Percentiles rank a stretch among this genome's conserved stretches.
phyloP scores from a whole-genome alignment of 1,140 invertebrate genomes.

The Danaus plexippus region DNA sequence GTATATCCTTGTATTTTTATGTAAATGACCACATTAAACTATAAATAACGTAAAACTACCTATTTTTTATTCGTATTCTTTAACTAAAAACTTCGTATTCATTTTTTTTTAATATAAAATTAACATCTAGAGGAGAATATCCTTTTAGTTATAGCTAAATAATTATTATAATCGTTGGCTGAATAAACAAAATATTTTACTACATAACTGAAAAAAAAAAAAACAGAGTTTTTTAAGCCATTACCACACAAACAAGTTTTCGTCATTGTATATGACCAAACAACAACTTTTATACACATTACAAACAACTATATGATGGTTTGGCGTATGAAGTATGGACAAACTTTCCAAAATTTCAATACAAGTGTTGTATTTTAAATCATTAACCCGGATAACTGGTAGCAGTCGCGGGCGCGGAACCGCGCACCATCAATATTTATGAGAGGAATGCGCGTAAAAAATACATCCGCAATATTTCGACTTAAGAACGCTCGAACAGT shows the following conservation, averaged over 20 bases:
- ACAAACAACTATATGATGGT: no score
- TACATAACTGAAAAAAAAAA: neutral
- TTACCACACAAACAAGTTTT: slow-evolving; percentile 1
- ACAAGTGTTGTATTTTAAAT: slow-evolving; percentile 3
- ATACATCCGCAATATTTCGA: slow-evolving; percentile 50
- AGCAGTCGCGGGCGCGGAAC: slow-evolving; percentile 34
- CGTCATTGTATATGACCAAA: no score
- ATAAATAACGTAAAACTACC: neutral
- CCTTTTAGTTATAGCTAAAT: no score
- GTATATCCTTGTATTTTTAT: slow-evolving; percentile 10
- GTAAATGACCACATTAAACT: no score
- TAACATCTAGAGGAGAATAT: no score
- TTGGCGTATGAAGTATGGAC: no score
- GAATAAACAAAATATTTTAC: no score
- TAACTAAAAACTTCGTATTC: neutral
- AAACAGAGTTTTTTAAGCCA: neutral
- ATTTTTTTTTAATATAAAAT: no score
- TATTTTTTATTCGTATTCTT: slow-evolving; percentile 5
- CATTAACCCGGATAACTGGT: slow-evolving; percentile 42
- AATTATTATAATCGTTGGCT: no score
- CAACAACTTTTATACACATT: no score
- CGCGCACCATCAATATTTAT: slow-evolving; percentile 47
- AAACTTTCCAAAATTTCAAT: no score
- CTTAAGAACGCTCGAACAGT: neutral
- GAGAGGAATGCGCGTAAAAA: slow-evolving; percentile 56